Percentiles rank a stretch among this genome's conserved stretches.
phyloP scores from a whole-genome alignment of 2,113 vertebrate genomes.

The Theropithecus gelada region DNA sequence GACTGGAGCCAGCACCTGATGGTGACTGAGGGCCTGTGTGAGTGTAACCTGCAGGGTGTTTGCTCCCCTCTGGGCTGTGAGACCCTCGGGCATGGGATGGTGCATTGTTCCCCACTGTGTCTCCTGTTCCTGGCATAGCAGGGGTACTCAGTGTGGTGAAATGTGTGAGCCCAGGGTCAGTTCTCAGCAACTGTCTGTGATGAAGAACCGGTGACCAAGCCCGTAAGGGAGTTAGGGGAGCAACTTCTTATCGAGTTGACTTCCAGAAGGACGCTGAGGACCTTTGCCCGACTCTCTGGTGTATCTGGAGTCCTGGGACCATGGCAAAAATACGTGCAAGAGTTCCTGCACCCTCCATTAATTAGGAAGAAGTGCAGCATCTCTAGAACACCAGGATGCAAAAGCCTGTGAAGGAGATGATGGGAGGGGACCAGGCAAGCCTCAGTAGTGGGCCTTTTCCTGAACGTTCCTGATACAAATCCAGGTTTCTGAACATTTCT shows the following conservation, averaged over 20 bases:
- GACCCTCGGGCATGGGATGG: neutral
- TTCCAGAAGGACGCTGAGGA: neutral
- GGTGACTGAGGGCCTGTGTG: neutral
- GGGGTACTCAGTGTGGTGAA: neutral
- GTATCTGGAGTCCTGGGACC: neutral
- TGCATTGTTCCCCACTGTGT: no score
- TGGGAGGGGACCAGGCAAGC: neutral
- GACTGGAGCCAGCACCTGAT: rapidly evolving
- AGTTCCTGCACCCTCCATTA: neutral
- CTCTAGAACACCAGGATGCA: neutral
- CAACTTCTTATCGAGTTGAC: neutral
- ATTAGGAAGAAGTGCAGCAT: neutral
- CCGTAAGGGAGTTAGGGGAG: neutral
- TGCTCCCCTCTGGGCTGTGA: neutral
- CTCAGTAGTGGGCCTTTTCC: neutral
- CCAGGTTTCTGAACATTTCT: neutral
- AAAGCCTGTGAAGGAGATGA: rapidly evolving
- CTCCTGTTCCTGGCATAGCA: neutral
- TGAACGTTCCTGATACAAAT: neutral
- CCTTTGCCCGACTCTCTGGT: neutral
- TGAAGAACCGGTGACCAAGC: neutral
- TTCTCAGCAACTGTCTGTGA: neutral
- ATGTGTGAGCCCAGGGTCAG: neutral
- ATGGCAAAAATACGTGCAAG: neutral
- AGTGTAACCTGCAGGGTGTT: no score